Conservation (phyloP, 2,888 invertebrate species). For the Imbricaverruca yamaguchii region DNA sequence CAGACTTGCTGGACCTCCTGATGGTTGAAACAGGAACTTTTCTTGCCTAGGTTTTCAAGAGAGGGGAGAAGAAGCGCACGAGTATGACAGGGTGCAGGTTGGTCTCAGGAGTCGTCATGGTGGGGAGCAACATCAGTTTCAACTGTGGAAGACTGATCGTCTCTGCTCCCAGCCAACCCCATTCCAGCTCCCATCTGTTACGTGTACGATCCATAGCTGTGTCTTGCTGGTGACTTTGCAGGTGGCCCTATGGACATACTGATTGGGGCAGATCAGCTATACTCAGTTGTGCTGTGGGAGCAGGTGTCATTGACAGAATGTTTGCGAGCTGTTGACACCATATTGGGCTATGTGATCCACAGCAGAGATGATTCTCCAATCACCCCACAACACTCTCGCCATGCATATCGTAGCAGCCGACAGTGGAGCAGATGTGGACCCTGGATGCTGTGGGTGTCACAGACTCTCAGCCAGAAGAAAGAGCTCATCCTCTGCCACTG, state of each 20-base stretch:
- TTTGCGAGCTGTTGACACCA: not conserved
- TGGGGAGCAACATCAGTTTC: not conserved
- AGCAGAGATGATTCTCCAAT: not conserved
- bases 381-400: not conserved
- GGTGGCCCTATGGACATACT: not conserved
- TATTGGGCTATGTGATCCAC: not conserved
- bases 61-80: not conserved
- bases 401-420: not conserved
- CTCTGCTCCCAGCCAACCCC: not conserved
- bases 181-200: not conserved
- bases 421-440: not conserved
- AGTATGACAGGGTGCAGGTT: not conserved
- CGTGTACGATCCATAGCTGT: not conserved
- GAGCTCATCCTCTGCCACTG: not conserved
- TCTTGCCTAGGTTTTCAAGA: not conserved
- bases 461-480: not conserved
- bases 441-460: not conserved
- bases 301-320: not conserved
- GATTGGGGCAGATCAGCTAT: not conserved
- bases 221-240: not conserved
- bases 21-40: not conserved
- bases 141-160: not conserved
- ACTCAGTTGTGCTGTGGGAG: not conserved
- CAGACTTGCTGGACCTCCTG: not conserved
- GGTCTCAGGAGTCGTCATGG: not conserved